Base-by-base conservation (phyloP, 2,113 vertebrate genomes). In the Aegithalos caudatus region DNA sequence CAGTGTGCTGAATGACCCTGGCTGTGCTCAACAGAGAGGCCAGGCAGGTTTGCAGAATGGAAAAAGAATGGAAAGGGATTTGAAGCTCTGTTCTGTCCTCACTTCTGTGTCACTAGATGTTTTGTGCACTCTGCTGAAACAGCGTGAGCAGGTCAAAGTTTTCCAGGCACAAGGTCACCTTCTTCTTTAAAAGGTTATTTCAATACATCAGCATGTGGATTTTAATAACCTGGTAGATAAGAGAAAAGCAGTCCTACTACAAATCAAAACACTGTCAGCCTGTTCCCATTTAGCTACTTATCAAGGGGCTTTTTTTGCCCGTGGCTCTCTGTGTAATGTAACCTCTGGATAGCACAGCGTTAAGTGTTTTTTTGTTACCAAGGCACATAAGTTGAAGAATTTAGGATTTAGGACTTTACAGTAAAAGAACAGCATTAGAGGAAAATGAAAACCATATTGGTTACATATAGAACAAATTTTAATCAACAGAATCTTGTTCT, bases 151-250 rank as follows among this genome's bases (percentile, higher is more conserved):
- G 56, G 79, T 88, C 83, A 95, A 71, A 78, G 31, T 86, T 92
- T 77, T 18, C n/a, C 47, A 90, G 51, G 44, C 48, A 65, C 51
- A 57, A 77, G 79, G 48, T 72, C 42, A 78, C 57, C n/a, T 84
- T 78, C 62, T 91, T 56, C 35, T 82, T 86, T 94, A 33, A 87
- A 90, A 91, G 17, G 45, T 64, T 92, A 54, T 84, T 78, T 96
- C 71, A 92, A n/a, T 86, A 86, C 29, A 86, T 78, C 61, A 81
- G 48, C 56, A 31, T 45, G 64, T 77, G 51, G 29, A 45, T 88
- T 94, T 94, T 82, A 81, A 62, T 73, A 69, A 77, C n/a, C 18
- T 5, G 2, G 38, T 57, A 71, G 61, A 74, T 71, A 82, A 84
- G 33, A 28, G 45, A 86, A 82, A 86, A 85, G 29, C 22, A 81